phyloP scores from a whole-genome alignment of 2,797 vertebrate genomes.

The Manis javanica region DNA sequence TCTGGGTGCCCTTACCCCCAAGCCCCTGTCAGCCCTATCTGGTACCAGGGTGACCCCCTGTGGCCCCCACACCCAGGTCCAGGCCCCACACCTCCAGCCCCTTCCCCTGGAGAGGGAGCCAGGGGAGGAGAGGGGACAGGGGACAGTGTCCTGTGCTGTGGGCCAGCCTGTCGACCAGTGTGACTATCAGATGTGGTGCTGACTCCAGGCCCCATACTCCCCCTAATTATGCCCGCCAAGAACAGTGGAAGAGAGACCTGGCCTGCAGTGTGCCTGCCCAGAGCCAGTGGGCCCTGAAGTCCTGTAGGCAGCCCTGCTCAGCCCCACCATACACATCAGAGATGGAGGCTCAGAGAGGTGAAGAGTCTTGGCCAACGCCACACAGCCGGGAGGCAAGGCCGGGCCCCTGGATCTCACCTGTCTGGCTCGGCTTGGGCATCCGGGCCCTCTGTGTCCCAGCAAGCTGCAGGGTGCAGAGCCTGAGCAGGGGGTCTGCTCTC shows the following conservation, averaged over 20 bases:
- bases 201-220: neutral
- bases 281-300: neutral
- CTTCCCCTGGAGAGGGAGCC: neutral
- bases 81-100: neutral
- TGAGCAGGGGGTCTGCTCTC: neutral
- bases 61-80: neutral
- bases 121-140: neutral
- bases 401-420: neutral
- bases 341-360: neutral
- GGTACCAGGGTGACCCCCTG: neutral
- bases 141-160: neutral
- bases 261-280: rapidly evolving
- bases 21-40: too few relatives aligned
- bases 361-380: neutral
- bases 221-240: neutral
- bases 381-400: neutral
- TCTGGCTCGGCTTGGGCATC: neutral
- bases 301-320: neutral
- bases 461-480: neutral
- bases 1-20: neutral
- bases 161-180: neutral
- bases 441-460: neutral
- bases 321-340: neutral
- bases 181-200: neutral
- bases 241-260: neutral